Evolutionary conservation across 2,113 vertebrate species (phyloP).

Genomic region (Paratilapia polleni): DNA sequence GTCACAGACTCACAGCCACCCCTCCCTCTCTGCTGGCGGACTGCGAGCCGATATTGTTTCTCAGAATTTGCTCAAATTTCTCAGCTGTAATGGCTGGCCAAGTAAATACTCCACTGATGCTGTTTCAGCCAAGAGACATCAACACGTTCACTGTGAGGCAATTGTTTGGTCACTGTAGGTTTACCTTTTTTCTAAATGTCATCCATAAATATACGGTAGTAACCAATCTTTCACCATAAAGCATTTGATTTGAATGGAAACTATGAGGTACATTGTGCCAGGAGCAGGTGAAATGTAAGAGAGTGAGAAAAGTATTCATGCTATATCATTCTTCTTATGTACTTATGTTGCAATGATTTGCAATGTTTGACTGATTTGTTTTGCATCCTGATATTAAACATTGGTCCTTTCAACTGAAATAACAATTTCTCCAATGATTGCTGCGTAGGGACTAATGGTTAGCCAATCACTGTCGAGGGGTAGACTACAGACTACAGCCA

Average conservation of each 20-base stretch:
- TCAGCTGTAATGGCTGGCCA: conserved; percentile 32
- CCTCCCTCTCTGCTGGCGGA: conserved; percentile 2
- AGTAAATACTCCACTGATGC: conserved; percentile 51
- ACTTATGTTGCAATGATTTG: not conserved
- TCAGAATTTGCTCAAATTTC: conserved; percentile 59
- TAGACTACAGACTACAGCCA: not conserved
- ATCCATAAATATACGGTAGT: not conserved
- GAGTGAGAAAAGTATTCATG: not conserved
- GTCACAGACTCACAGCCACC: conserved; percentile 1
- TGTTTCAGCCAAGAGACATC: conserved; percentile 20
- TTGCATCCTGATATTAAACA: not conserved
- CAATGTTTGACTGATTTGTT: not conserved
- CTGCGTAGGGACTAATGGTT: not conserved
- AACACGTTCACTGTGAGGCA: not conserved
- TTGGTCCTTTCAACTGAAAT: not conserved
- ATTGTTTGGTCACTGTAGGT: not conserved
- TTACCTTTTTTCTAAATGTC: not conserved
- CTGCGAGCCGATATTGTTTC: conserved; percentile 56
- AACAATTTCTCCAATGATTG: not conserved
- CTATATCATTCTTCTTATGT: not conserved
- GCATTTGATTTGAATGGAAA: not conserved
- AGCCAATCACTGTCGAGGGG: not conserved
- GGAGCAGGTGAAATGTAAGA: not conserved
- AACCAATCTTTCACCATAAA: not conserved
- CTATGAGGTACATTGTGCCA: not conserved